Base-by-base conservation (phyloP, 2,888 invertebrate genomes). In the Megaustenia siamemsis region DNA sequence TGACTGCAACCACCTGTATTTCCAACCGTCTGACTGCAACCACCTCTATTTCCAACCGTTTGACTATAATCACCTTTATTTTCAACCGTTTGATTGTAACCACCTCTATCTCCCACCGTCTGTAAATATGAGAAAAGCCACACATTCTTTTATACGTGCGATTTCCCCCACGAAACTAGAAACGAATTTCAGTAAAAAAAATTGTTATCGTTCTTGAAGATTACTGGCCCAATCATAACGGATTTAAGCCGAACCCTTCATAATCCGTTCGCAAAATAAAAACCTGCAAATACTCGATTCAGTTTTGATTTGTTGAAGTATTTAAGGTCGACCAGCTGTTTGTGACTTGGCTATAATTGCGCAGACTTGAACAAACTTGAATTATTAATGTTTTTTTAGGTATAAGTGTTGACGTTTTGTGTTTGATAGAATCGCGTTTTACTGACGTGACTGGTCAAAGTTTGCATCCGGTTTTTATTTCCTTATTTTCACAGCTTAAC, bases 371-470 rank as follows among this genome's bases (percentile, higher is more conserved):
- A 38, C 24, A 35, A 32, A 21, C 38, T 8, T 35, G 10, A 38
- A 21, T 68, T n/a, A n/a, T 15, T 68, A 68, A 68, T 38, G 12
- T 35, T 21, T 24, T 38, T 68, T 68, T 38, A 21, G 38, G 38
- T 38, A 68, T 35, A 35, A 21, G 38, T 38, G 15, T 18, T 68
- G 68, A 38, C 68, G 38, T 24, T 35, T 68, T 35, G 12, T 35
- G 38, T 68, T 68, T 68, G 68, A 68, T 68, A 32, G 38, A 68
- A 38, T 15, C 35, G 38, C 18, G 68, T 68, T 68, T 68, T 68
- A 68, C 38, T 68, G 68, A 15, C 18, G 38, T 12, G 18, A 0
- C 35, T 66, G 18, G 38, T 18, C 35, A 4, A 56, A 56, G 56
- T 56, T 21, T 56, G 12, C 4, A n/a, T n/a, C n/a, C n/a, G n/a